These are phyloP conservation scores for Aurelia sp. DNA, from an alignment of 30 jellyfish, hydroid and myxozoan genomes.

Conservation along the genomic window DNA sequence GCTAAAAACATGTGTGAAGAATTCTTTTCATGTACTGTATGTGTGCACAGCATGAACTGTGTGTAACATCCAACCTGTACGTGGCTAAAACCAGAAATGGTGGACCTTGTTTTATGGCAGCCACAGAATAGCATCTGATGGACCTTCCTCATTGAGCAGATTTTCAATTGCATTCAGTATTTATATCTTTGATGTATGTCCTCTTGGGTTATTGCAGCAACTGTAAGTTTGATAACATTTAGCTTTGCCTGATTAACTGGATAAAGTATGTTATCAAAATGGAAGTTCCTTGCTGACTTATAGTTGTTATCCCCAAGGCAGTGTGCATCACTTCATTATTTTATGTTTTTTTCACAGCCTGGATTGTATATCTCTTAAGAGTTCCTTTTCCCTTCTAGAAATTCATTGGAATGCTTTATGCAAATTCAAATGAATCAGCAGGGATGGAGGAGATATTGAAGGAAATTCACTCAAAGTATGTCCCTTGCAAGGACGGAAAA, in stretches of 20 bases:
- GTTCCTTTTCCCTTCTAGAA: neutral
- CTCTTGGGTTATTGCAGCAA: neutral
- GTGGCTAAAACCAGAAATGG: neutral
- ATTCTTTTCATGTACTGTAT: neutral
- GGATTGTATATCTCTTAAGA: neutral
- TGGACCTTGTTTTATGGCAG: neutral
- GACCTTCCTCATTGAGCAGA: neutral
- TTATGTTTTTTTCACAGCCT: neutral
- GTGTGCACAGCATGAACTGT: too few species aligned
- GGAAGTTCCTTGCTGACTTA: neutral
- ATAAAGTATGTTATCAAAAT: neutral
- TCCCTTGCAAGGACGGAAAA: slow-evolving; percentile 11
- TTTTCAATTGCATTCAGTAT: neutral
- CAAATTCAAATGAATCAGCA: slow-evolving; percentile 17
- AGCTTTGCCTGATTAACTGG: neutral
- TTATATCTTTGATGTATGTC: too few species aligned
- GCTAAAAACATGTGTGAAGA: neutral
- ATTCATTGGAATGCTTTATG: slow-evolving; percentile 20
- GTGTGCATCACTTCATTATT: neutral
- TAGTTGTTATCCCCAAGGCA: neutral
- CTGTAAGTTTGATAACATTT: neutral
- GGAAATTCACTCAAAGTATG: slow-evolving; percentile 20
- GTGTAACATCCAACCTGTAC: neutral
- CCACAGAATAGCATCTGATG: neutral
- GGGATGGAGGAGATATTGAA: slow-evolving; percentile 35